Evolutionary conservation across 2,113 vertebrate genomes (phyloP).

Genomic region (Cervus canadensis): DNA sequence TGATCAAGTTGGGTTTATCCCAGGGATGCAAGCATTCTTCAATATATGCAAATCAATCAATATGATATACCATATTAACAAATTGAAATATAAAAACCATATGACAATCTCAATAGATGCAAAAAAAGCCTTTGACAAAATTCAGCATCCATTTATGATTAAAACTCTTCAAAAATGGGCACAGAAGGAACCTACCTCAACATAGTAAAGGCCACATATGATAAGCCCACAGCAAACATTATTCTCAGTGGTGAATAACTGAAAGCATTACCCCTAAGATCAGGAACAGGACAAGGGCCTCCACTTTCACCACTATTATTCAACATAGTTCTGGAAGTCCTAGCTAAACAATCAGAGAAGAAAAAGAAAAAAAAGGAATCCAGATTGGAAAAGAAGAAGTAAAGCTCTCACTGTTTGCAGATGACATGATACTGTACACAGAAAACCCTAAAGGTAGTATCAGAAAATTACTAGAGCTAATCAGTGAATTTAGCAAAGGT

Average conservation of each 20-base stretch:
- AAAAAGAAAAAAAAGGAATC: neutral
- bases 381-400: neutral
- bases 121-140: neutral
- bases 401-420: neutral
- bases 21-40: neutral
- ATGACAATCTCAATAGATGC: neutral
- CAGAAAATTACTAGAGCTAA: neutral
- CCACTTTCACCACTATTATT: neutral
- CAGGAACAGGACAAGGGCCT: neutral
- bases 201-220: neutral
- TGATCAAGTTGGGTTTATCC: neutral
- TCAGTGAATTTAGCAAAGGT: neutral
- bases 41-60: neutral
- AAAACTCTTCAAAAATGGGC: neutral
- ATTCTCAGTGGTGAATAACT: neutral
- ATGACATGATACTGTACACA: neutral
- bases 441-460: neutral
- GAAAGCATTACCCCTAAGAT: neutral
- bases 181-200: neutral
- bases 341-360: neutral
- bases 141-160: neutral
- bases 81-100: neutral
- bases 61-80: neutral
- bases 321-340: neutral
- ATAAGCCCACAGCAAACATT: neutral